These are phyloP conservation scores for Lophura nycthemera DNA, from an alignment of 2,113 vertebrate species.

Conservation along the genomic window DNA sequence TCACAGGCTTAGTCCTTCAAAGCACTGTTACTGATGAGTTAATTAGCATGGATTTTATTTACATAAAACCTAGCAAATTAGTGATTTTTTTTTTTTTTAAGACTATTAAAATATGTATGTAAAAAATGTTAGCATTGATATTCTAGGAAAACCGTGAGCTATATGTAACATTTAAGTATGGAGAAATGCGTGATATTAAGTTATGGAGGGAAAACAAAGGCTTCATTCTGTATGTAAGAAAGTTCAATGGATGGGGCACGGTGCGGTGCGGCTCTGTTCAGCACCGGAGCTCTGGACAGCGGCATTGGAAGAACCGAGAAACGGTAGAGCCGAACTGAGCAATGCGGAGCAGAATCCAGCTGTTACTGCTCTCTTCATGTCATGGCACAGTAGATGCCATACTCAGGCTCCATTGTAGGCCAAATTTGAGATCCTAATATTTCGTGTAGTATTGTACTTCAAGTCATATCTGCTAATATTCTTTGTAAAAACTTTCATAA, in stretches of 20 bases:
- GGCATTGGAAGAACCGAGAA: accelerated
- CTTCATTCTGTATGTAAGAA: background rate
- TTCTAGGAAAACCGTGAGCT: background rate
- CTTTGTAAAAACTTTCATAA: background rate
- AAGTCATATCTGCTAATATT: background rate
- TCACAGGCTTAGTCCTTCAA: background rate
- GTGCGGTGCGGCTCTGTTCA: conserved; percentile 12
- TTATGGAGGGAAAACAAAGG: background rate
- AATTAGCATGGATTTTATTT: background rate
- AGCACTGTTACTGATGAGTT: background rate
- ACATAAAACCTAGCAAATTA: background rate
- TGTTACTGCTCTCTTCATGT: background rate
- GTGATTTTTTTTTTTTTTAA: background rate
- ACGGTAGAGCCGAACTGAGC: accelerated
- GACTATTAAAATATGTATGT: background rate
- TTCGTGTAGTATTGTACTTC: background rate
- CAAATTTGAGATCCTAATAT: background rate
- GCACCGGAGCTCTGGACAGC: conserved; percentile 77
- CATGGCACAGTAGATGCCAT: background rate
- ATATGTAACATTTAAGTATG: background rate
- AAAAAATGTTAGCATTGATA: background rate
- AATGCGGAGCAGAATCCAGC: too few relatives aligned
- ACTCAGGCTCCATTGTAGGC: accelerated
- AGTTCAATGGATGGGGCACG: accelerated
- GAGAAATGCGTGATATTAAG: accelerated